phyloP scores from a whole-genome alignment of 2,113 vertebrate species.

The Nerophis lumbriciformis region DNA sequence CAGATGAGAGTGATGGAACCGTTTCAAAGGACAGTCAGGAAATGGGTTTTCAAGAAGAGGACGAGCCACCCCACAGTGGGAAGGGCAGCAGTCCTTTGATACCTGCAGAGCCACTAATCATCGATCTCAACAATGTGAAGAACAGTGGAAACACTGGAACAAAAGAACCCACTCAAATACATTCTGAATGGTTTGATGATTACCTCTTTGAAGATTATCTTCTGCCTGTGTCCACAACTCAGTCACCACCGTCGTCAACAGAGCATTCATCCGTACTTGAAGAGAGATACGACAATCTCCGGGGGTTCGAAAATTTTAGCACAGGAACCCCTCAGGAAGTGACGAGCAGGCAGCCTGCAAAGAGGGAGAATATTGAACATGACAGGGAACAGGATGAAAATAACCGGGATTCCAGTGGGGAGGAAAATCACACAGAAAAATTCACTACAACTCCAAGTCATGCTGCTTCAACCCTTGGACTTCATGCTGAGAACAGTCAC shows the following conservation, averaged over 20 bases:
- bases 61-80: conserved; percentile 13
- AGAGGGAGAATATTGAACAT: conserved; percentile 13
- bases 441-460: conserved; percentile 15
- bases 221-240: conserved; percentile 37
- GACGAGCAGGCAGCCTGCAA: conserved; percentile 18
- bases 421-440: conserved; percentile 26
- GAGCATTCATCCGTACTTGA: conserved; percentile 15
- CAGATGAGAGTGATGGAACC: conserved; percentile 54
- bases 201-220: conserved; percentile 57
- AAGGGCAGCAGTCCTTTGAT: conserved; percentile 9
- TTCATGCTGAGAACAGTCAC: background rate
- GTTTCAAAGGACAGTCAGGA: conserved; percentile 25
- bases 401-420: conserved; percentile 11
- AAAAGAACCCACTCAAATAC: background rate
- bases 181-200: conserved; percentile 19
- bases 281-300: conserved; percentile 2
- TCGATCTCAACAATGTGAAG: conserved; percentile 1
- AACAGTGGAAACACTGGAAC: background rate
- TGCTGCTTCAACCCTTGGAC: background rate
- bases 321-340: conserved; percentile 11
- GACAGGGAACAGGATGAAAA: conserved; percentile 14
- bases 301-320: conserved; percentile 21
- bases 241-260: conserved; percentile 22
- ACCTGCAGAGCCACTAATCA: background rate
- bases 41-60: conserved; percentile 12